A percentile compares a stretch with the other conserved stretches of the same genome.
These are phyloP conservation scores for Zaprionus africanus DNA, from an alignment of 1,140 invertebrate genomes.

Conservation along the genomic window DNA sequence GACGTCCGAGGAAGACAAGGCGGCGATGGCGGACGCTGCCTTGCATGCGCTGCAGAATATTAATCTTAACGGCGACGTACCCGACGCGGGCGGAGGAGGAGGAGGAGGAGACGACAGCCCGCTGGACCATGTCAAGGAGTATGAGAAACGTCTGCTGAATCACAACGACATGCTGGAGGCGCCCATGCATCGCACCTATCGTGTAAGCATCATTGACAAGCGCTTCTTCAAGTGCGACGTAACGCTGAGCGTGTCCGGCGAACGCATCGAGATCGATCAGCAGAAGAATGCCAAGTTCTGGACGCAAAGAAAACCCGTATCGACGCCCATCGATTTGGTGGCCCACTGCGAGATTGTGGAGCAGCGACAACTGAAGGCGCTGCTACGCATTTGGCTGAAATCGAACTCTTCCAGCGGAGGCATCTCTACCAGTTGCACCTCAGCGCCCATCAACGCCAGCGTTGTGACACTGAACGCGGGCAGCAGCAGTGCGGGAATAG, in stretches of 20 bases:
- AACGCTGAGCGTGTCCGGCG: constrained; percentile 93
- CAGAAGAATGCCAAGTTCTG: constrained; percentile 89
- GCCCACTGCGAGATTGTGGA: constrained; percentile 93
- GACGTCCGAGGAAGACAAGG: constrained; percentile 78
- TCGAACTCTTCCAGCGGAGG: constrained; percentile 67
- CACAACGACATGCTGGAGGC: constrained; percentile 92
- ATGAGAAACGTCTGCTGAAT: constrained; percentile 87
- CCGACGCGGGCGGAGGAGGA: constrained; percentile 47
- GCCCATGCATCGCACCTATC: constrained; percentile 93
- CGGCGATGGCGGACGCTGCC: constrained; percentile 59
- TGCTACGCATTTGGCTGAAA: constrained; percentile 82
- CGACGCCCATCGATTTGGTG: constrained; percentile 92
- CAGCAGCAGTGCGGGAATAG: constrained; percentile 39
- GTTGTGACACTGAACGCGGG: constrained; percentile 49
- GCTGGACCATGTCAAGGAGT: constrained; percentile 61
- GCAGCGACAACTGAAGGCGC: constrained; percentile 87
- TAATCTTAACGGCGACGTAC: constrained; percentile 56
- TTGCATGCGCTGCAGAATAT: constrained; percentile 60
- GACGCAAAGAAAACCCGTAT: constrained; percentile 86
- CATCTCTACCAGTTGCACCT: constrained; percentile 56
- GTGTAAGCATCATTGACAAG: constrained; percentile 91
- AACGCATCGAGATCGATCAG: constrained; percentile 95
- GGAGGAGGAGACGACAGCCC: constrained; percentile 49
- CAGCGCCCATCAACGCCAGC: constrained; percentile 52
- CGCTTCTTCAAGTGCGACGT: constrained; percentile 92